Conservation (phyloP, 1,140 invertebrate species). For the Pachypsylla venusta region DNA sequence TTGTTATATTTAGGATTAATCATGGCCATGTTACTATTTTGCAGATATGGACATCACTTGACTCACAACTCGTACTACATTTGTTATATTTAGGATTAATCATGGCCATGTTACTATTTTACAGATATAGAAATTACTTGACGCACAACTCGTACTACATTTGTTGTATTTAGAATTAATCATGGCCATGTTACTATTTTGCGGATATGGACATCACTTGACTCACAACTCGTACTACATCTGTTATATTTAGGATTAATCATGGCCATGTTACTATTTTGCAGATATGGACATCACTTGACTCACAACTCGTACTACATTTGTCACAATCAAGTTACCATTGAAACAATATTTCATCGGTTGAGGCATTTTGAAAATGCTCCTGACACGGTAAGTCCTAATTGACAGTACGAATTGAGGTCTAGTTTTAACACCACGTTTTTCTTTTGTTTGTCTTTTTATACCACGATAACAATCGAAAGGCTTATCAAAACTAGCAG, state of each 20-base stretch:
- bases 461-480: too few relatives aligned
- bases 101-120: too few relatives aligned
- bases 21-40: too few relatives aligned
- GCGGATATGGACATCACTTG: constrained; percentile 66
- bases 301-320: constrained; percentile 78
- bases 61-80: constrained; percentile 77
- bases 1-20: constrained; percentile 56
- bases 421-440: too few relatives aligned
- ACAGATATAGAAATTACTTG: constrained; percentile 66
- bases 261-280: too few relatives aligned
- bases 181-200: too few relatives aligned
- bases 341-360: constrained; percentile 63
- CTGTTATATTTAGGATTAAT: constrained; percentile 56
- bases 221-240: constrained; percentile 78
- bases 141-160: constrained; percentile 77
- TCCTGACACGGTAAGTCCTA: constrained; percentile 41
- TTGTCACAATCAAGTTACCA: constrained; percentile 55
- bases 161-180: constrained; percentile 56
- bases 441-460: too few relatives aligned
- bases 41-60: constrained; percentile 66
- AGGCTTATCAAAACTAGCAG: too few relatives aligned
- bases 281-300: constrained; percentile 66
- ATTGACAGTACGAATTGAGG: too few relatives aligned
- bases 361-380: constrained; percentile 57
- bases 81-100: constrained; percentile 56